Evolutionary conservation across 2,888 invertebrate species (phyloP).

Genomic region (Meandrusa payeni): DNA sequence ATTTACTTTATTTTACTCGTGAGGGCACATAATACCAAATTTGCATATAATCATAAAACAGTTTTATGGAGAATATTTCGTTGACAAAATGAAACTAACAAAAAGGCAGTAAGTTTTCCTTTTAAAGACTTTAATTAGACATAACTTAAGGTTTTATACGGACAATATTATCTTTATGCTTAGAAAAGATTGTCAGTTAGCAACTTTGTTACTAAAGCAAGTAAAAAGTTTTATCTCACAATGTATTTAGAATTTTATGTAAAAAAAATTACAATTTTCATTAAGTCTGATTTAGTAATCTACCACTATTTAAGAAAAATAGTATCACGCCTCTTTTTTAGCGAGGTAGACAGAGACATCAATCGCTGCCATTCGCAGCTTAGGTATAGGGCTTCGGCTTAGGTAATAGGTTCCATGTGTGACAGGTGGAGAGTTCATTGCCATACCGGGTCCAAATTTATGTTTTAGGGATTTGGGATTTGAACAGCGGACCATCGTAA

Average conservation of each 20-base stretch:
- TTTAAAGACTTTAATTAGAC: conserved; percentile 13
- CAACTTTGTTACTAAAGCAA: conserved; percentile 12
- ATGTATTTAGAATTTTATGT: conserved; percentile 7
- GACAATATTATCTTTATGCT: conserved; percentile 22
- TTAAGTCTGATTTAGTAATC: neutral
- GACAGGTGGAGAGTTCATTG: no score
- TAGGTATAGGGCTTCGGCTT: no score
- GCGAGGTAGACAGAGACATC: no score
- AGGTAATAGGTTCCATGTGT: no score
- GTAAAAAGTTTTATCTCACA: conserved; percentile 12
- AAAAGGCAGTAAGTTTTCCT: conserved; percentile 9
- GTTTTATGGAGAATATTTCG: conserved; percentile 9
- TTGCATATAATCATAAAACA: conserved; percentile 10
- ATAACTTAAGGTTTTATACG: conserved; percentile 18
- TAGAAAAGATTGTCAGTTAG: conserved; percentile 14
- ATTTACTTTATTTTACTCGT: no score
- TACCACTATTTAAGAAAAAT: no score
- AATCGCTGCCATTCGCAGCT: no score
- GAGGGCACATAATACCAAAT: neutral
- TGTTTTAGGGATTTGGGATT: no score
- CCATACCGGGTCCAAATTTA: no score
- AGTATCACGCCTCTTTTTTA: no score
- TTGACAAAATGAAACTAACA: conserved; percentile 13
- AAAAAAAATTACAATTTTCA: conserved; percentile 9
- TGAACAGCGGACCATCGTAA: no score